Evolutionary conservation across 1,140 invertebrate species (phyloP).

Genomic region (Gryon sp.): DNA sequence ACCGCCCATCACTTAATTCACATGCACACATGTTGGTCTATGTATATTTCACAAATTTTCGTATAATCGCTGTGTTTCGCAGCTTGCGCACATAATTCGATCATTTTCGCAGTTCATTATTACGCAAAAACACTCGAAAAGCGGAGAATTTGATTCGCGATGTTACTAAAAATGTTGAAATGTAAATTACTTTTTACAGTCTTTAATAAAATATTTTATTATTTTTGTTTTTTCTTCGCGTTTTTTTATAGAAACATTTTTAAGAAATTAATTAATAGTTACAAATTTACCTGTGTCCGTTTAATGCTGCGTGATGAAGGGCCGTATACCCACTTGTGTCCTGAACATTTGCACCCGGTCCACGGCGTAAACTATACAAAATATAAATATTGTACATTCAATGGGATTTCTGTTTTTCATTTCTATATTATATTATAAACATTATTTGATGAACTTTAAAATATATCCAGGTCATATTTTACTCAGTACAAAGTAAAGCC

Average conservation of each 20-base stretch:
- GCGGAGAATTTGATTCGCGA: no score
- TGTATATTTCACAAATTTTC: constrained; percentile 23
- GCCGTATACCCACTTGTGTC: constrained; percentile 96
- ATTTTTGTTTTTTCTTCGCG: neutral
- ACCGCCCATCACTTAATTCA: constrained; percentile 18
- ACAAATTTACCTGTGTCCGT: constrained; percentile 90
- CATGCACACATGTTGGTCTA: neutral
- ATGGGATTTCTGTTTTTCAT: no score
- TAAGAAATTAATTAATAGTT: no score
- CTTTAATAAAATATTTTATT: neutral
- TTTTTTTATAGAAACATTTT: no score
- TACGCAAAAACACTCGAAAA: constrained; percentile 12
- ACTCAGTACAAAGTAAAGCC: no score
- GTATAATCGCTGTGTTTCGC: constrained; percentile 19
- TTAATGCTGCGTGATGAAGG: constrained; percentile 95
- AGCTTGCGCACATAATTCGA: constrained; percentile 23
- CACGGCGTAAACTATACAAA: constrained; percentile 88
- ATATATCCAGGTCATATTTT: no score
- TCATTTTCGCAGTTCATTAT: constrained; percentile 38
- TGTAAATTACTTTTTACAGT: neutral
- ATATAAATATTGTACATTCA: no score
- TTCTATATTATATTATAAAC: no score
- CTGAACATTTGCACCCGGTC: constrained; percentile 94
- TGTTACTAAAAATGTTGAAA: no score
- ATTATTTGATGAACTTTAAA: no score